Evolutionary conservation across 2,113 vertebrate species (phyloP).

Genomic region (Nothocercus julius): DNA sequence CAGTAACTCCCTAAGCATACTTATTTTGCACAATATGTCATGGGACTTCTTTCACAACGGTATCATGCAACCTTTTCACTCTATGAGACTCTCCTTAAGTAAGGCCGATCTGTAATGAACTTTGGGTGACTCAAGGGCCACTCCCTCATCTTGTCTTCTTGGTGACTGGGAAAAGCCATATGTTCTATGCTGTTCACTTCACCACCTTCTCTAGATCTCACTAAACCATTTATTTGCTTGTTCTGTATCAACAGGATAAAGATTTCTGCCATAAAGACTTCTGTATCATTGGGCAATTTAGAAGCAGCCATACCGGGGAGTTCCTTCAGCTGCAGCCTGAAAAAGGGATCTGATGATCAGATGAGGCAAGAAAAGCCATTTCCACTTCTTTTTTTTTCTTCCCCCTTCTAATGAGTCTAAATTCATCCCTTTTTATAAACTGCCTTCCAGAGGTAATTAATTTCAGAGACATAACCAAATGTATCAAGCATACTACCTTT

Average conservation of each 20-base stretch:
- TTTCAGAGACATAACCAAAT: not conserved
- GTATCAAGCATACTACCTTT: constrained; percentile 77
- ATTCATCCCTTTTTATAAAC: not conserved
- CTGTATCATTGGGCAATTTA: not conserved
- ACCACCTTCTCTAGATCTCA: not conserved
- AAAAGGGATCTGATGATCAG: not conserved
- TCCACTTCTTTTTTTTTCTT: not conserved
- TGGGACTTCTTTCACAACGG: not conserved
- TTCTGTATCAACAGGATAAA: not conserved
- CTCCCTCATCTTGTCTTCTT: not conserved
- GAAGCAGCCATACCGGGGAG: not conserved
- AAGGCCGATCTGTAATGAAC: not conserved
- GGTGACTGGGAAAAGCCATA: not conserved
- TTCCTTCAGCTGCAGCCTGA: not conserved
- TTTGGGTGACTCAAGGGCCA: not conserved
- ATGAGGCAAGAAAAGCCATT: not conserved
- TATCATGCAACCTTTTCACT: not conserved
- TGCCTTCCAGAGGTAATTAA: not conserved
- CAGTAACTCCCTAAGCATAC: not conserved
- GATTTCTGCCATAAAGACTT: not conserved
- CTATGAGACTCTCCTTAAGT: not conserved
- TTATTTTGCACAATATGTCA: not conserved
- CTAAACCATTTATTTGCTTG: not conserved
- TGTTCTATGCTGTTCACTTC: not conserved
- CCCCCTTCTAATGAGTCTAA: not conserved